Percentiles rank a stretch among this genome's conserved stretches.
These are phyloP conservation scores for Drosophila mercatorum DNA, from an alignment of 2,888 invertebrate genomes.

Conservation along the genomic window DNA sequence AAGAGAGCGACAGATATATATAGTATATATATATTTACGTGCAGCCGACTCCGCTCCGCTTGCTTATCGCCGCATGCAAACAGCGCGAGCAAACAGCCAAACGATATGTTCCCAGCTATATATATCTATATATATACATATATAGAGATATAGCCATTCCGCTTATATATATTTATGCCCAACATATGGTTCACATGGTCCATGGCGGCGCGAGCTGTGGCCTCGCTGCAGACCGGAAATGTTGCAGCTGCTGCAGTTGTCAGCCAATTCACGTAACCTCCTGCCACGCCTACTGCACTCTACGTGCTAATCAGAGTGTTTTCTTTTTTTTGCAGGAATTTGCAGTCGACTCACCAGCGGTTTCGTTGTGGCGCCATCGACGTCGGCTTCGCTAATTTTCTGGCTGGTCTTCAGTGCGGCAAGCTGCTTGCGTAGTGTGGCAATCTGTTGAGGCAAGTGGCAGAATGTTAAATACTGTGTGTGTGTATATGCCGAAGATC, in stretches of 20 bases:
- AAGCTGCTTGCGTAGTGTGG: slow-evolving; percentile 83
- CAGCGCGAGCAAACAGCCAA: slow-evolving; percentile 43
- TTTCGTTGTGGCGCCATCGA: slow-evolving; percentile 47
- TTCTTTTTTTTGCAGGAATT: slow-evolving; percentile 15
- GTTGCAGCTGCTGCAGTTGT: slow-evolving; percentile 4
- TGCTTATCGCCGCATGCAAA: slow-evolving; percentile 59
- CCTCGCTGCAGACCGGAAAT: slow-evolving; percentile 11
- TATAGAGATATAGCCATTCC: too few relatives aligned
- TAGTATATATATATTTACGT: too few relatives aligned
- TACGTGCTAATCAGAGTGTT: slow-evolving; percentile 30
- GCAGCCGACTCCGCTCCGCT: slow-evolving; percentile 13
- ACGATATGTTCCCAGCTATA: slow-evolving; percentile 38
- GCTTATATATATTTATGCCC: background rate
- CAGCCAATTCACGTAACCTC: slow-evolving; percentile 4
- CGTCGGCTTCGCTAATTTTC: slow-evolving; percentile 66
- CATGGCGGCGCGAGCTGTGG: slow-evolving; percentile 6
- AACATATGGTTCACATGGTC: slow-evolving; percentile 20
- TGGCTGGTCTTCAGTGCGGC: slow-evolving; percentile 74
- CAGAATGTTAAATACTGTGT: slow-evolving; percentile 15
- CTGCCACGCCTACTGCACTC: slow-evolving; percentile 21
- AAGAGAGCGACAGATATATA: slow-evolving; percentile 27
- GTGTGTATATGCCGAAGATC: background rate
- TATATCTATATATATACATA: background rate
- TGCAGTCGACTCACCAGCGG: slow-evolving; percentile 73
- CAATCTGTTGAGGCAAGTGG: slow-evolving; percentile 77